A percentile compares a stretch with the other conserved stretches of the same genome.
These are phyloP conservation scores for Pipa parva DNA, from an alignment of 2,113 vertebrate genomes.

Conservation along the genomic window DNA sequence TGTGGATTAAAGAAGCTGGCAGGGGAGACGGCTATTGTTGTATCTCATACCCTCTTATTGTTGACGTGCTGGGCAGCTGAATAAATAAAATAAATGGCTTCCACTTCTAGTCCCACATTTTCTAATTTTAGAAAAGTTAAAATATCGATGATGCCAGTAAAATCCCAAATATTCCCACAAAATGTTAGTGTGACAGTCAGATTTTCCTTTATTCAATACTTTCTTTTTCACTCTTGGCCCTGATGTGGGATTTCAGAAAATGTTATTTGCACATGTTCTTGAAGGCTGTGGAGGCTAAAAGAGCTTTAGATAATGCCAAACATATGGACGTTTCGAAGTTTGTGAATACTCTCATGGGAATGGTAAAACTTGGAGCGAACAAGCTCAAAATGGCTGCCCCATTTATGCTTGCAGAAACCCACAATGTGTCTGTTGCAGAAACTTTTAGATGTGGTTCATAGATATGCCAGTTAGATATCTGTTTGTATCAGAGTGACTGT, in stretches of 20 bases:
- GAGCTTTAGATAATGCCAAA: constrained; percentile 46
- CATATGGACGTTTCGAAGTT: constrained; percentile 39
- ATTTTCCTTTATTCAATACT: too few species aligned
- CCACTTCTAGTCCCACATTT: not conserved
- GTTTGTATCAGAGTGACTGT: constrained; percentile 77
- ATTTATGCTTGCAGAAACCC: constrained; percentile 46
- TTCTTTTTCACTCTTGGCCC: constrained; percentile 41
- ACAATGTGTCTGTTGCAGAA: constrained; percentile 53
- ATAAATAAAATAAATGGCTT: not conserved
- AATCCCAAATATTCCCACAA: constrained; percentile 12
- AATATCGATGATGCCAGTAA: not conserved
- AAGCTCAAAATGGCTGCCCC: constrained; percentile 40
- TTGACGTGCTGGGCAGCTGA: not conserved
- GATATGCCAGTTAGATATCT: constrained; percentile 63
- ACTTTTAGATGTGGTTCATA: constrained; percentile 62
- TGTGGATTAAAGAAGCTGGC: not conserved
- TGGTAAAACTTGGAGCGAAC: constrained; percentile 50
- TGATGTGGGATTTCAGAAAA: constrained; percentile 48
- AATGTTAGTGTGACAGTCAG: not conserved
- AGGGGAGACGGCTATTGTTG: not conserved
- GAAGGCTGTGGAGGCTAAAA: constrained; percentile 42
- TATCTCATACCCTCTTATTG: not conserved
- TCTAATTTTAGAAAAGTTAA: not conserved
- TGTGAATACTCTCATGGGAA: constrained; percentile 50
- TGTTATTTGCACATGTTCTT: constrained; percentile 49